Conservation (phyloP, 1,140 invertebrate genomes). For the Anthonomus grandis region DNA sequence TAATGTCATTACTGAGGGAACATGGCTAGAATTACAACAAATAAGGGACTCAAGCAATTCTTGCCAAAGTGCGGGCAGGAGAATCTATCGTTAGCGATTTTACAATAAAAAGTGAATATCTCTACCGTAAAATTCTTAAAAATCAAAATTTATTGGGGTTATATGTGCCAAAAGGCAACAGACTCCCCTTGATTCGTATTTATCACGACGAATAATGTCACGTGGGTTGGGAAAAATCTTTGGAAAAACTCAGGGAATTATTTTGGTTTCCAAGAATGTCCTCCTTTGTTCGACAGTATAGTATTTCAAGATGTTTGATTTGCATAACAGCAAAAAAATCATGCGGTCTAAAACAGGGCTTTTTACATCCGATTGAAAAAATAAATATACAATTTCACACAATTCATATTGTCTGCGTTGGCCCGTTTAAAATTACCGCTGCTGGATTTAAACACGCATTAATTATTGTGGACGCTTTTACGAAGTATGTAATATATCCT, state of each 20-base stretch:
- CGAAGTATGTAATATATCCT: conserved; percentile 4
- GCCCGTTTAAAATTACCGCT: too few relatives aligned
- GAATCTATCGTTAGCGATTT: neutral
- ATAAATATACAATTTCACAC: neutral
- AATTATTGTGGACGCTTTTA: too few relatives aligned
- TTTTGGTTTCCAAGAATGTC: conserved; percentile 22
- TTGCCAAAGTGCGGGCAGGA: neutral
- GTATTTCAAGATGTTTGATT: conserved; percentile 12
- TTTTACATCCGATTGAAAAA: too few relatives aligned
- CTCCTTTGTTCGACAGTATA: conserved; percentile 14
- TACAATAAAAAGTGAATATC: neutral
- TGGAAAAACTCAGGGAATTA: conserved; percentile 5
- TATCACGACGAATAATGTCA: conserved; percentile 10
- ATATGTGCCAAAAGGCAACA: conserved; percentile 11
- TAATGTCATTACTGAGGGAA: neutral
- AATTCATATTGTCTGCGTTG: neutral
- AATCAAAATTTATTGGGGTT: conserved; percentile 4
- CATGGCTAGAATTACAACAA: neutral
- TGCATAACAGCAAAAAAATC: conserved; percentile 13
- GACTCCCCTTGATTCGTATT: conserved; percentile 4
- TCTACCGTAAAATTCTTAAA: neutral
- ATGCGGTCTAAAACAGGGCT: conserved; percentile 16
- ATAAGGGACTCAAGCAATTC: conserved; percentile 1
- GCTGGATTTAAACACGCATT: too few relatives aligned
- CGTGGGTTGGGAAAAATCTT: conserved; percentile 21